Conservation (phyloP, 2,888 invertebrate species). For the Lysandra bellargus region DNA sequence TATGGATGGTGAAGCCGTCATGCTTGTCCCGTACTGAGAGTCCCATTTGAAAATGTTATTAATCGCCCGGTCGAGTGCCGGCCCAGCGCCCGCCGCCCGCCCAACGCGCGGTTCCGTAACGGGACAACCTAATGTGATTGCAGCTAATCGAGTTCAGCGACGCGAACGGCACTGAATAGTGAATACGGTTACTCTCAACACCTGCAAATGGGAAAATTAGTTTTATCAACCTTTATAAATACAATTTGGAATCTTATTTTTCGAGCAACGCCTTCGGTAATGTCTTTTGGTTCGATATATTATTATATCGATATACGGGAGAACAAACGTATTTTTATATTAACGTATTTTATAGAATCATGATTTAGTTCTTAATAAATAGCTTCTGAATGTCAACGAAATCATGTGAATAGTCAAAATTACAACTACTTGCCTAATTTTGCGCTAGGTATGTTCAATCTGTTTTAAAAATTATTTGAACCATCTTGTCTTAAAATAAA, state of each 20-base stretch:
- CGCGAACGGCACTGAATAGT: constrained; percentile 30
- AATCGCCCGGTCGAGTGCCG: constrained; percentile 40
- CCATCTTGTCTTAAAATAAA: too few species aligned
- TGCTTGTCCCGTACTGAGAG: constrained; percentile 34
- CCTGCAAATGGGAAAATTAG: constrained; percentile 31
- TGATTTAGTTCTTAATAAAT: too few species aligned
- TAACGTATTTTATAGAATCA: too few species aligned
- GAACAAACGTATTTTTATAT: too few species aligned
- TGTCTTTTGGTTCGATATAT: neutral
- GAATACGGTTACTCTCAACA: constrained; percentile 36
- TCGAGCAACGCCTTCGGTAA: neutral
- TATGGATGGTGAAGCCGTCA: constrained; percentile 28
- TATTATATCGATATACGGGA: too few species aligned
- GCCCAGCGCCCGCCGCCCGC: constrained; percentile 28
- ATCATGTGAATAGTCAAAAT: too few species aligned
- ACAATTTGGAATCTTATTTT: constrained; percentile 2
- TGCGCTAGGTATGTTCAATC: too few species aligned
- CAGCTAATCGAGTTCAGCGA: constrained; percentile 38
- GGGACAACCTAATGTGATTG: constrained; percentile 41
- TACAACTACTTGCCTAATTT: too few species aligned
- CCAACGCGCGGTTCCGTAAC: constrained; percentile 37
- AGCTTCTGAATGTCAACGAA: too few species aligned
- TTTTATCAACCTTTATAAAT: constrained; percentile 28
- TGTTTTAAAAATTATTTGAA: too few species aligned
- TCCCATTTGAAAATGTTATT: constrained; percentile 43